Base-by-base conservation (phyloP, 2,797 vertebrate species). In the Onychomys leucogaster region DNA sequence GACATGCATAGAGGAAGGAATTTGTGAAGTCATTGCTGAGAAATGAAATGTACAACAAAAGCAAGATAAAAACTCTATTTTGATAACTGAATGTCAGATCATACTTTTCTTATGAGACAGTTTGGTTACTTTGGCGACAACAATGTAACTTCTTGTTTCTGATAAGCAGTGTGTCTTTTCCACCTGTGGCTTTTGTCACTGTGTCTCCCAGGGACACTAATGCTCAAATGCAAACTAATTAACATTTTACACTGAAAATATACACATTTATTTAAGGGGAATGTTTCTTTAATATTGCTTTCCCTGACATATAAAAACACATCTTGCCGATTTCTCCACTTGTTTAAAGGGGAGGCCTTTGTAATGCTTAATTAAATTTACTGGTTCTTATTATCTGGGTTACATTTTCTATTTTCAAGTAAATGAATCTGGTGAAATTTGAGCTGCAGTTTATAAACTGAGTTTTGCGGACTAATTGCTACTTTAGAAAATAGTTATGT, bases 61-160 rank as follows among this genome's bases (percentile, higher is more conserved):
- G 93, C 78, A 91, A 96, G 97, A 98, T 98, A 98, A 98, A 97
- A 98, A 84, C 95, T 97, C 93, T 90, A 96, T 98, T 98, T 98
- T 98, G 98, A 98, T 98, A 98, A 98, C 91, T 57, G 97, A 98
- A 98, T 98, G 97, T 98, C 97, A 98, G 97, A 98, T 97, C 97
- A 94, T 90, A 96, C 95, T 95, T 98, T 98, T 98, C 98, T 87
- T 98, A 98, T 96, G 97, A 97, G 95, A 98, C 93, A 96, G 76
- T 97, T 96, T 98, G 96, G 95, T 98, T 98, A 95, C 97, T 98
- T 98, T 98, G 98, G 98, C 97, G 98, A 98, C 97, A 92, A 87
- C 78, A 87, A 94, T 91, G 67, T 97, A 97, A 96, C 97, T 98
- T 97, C 96, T 98, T 95, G 89, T 82, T 98, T 98, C 92, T 96